Base-by-base conservation (phyloP, 2,888 invertebrate species). In the Abrostola triplasia region DNA sequence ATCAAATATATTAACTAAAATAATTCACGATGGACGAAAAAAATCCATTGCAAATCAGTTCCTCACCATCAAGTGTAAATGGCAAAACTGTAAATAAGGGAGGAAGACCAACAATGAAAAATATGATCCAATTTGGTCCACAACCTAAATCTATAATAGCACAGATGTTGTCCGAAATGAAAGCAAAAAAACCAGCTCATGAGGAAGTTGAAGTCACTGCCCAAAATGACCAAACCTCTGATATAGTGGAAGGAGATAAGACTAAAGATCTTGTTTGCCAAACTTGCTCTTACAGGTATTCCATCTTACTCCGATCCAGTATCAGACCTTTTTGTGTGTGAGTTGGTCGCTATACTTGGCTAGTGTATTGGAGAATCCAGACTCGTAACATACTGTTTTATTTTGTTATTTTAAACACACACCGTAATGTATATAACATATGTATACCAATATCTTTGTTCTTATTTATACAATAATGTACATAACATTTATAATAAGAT, bases 121-220 rank as follows among this genome's bases (percentile, higher is more conserved):
- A 86, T 48, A 74, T 82, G 36, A 81, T 87, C 50, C 80, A 73
- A 64, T 93, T 92, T 76, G 84, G 89, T 50, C 81, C 89, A 52
- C 88, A 89, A 73, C 93, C 92, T 12, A 85, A 82, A 66, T 93
- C 93, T n/a, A 84, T 90, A 36, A 80, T 93, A 69, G 87, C 92
- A 38, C 82, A 85, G 61, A 80, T 91, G 67, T 72, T 93, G 55
- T 79, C 67, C 59, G 81, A 86, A 77, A 76, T 78, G 35, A 81
- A 76, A 66, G 59, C 70, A 9, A 69, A 75, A 51, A 64, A 67
- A 48, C 5, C 5, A n/a, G 12, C 7, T 24, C 24, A 42, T n/a
- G 58, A 58, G 56, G 48, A 56, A 57, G 52, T 49, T 59, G 55
- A 77, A 59, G 63, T 50, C 35, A 59, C 55, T 47, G 5, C 56